Evolutionary conservation across 1,140 invertebrate species (phyloP).

Genomic region (Phocides pigmalion): DNA sequence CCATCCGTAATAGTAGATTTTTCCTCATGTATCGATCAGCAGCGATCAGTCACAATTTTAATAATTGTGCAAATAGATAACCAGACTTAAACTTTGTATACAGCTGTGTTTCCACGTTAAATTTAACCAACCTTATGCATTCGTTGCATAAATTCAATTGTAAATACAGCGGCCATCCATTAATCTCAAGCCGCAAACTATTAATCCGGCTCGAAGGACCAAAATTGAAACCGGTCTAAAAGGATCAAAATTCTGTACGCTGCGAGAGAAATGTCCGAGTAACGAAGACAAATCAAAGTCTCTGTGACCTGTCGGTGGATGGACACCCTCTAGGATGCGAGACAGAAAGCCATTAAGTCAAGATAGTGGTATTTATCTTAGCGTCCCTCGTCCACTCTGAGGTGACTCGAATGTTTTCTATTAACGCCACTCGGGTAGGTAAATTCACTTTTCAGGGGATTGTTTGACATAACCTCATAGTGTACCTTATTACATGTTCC

Average conservation of each 20-base stretch:
- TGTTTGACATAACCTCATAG: neutral
- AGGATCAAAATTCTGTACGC: conserved; percentile 68
- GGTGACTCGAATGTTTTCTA: conserved; percentile 62
- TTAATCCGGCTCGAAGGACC: conserved; percentile 40
- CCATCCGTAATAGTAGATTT: no score
- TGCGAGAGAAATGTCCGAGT: conserved; percentile 64
- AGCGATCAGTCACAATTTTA: no score
- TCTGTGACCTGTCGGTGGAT: conserved; percentile 61
- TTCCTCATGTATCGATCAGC: no score
- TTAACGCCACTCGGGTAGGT: conserved; percentile 51
- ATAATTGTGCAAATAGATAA: no score
- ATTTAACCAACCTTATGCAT: neutral
- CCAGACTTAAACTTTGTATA: no score
- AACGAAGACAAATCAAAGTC: conserved; percentile 82
- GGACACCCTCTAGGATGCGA: conserved; percentile 67
- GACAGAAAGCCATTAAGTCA: conserved; percentile 77
- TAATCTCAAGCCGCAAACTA: conserved; percentile 38
- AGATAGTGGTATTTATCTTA: conserved; percentile 79
- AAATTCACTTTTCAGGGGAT: conserved; percentile 40
- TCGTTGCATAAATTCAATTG: conserved; percentile 1
- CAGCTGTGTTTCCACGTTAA: no score
- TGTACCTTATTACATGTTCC: no score
- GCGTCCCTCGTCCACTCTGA: conserved; percentile 51
- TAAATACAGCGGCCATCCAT: conserved; percentile 2
- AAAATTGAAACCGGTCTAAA: conserved; percentile 57